Base-by-base conservation (phyloP, 2,797 vertebrate species). In the Gymnoscopelus braueri region DNA sequence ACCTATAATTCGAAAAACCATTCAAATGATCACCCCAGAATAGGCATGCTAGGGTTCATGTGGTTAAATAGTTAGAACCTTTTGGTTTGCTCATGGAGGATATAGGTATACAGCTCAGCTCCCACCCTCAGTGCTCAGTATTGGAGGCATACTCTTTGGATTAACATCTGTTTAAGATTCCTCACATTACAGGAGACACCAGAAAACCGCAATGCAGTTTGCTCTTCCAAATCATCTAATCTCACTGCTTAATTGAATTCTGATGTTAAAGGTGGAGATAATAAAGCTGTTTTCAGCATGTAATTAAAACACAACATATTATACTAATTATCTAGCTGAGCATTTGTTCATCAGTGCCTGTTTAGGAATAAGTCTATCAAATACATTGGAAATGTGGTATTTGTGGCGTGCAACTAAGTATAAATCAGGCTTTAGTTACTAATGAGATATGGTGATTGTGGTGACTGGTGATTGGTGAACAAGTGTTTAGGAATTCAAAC, bases 291-390 rank as follows among this genome's bases (percentile, higher is more conserved):
- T 82, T 84, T 83, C 80, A 77, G 19, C 67, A 59, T 75, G 75
- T 86, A 89, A 91, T 89, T 87, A 89, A 88, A 86, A 85, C 73
- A 71, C 69, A 77, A 76, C 81, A 75, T 77, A 74, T 83, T 73
- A 32, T 85, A 84, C 73, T 85, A 87, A 78, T 84, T 56, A 84
- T 87, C 87, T 72, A 60, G 66, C 84, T 83, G 0, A 15, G 8
- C 62, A 75, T 75, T 83, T 26, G 72, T 86, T 81, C 75, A 77
- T 79, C n/a, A n/a, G n/a, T 71, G 74, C 63, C 67, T 29, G 65
- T 48, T 65, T 53, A 67, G 70, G 35, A 59, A 60, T 63, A 80
- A 60, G 67, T 67, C 75, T 80, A 72, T 77, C 81, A 44, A 44
- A 44, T 44, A 10, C 39, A 44, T 39, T 39, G 7, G 5, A 44